Evolutionary conservation across 2,888 invertebrate genomes (phyloP).

Genomic region (Anarsia innoxiella): DNA sequence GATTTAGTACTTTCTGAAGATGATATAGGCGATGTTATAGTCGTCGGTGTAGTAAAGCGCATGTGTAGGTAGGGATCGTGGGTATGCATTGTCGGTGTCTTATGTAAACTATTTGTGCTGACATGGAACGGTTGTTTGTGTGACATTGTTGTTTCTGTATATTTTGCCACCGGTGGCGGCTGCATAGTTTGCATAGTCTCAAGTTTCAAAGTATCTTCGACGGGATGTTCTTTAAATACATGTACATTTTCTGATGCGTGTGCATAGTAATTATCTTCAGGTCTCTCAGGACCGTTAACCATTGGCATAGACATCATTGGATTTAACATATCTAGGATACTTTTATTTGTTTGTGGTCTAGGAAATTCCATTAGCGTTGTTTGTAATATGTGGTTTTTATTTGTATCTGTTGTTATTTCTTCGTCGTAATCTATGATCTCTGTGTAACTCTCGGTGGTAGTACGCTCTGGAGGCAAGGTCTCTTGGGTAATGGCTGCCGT

Average conservation of each 20-base stretch:
- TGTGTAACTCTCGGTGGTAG: constrained; percentile 34
- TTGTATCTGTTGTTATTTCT: constrained; percentile 40
- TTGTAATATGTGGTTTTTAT: constrained; percentile 15
- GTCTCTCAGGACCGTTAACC: constrained; percentile 50
- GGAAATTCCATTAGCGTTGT: constrained; percentile 27
- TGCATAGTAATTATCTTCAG: constrained; percentile 60
- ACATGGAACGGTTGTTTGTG: constrained; percentile 35
- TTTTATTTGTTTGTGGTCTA: constrained; percentile 32
- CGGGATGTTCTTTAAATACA: constrained; percentile 45
- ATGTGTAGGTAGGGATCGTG: constrained; percentile 63
- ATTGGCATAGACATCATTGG: constrained; percentile 69
- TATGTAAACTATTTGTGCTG: constrained; percentile 33
- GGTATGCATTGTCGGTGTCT: constrained; percentile 36
- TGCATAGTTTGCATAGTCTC: constrained; percentile 78
- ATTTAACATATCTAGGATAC: constrained; percentile 53
- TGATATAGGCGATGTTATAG: constrained; percentile 67
- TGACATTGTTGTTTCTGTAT: constrained; percentile 32
- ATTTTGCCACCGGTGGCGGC: constrained; percentile 58
- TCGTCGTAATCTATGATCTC: constrained; percentile 33
- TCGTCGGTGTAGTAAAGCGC: constrained; percentile 66
- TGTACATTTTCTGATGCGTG: constrained; percentile 61
- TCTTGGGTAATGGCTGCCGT: constrained; percentile 23
- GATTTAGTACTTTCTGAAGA: constrained; percentile 32
- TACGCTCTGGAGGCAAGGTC: constrained; percentile 34
- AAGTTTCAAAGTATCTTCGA: constrained; percentile 43